Evolutionary conservation across 2,888 invertebrate species (phyloP), one percentile per base, ranked within the genome.

Genomic region (Phymatocera aterrima): DNA sequence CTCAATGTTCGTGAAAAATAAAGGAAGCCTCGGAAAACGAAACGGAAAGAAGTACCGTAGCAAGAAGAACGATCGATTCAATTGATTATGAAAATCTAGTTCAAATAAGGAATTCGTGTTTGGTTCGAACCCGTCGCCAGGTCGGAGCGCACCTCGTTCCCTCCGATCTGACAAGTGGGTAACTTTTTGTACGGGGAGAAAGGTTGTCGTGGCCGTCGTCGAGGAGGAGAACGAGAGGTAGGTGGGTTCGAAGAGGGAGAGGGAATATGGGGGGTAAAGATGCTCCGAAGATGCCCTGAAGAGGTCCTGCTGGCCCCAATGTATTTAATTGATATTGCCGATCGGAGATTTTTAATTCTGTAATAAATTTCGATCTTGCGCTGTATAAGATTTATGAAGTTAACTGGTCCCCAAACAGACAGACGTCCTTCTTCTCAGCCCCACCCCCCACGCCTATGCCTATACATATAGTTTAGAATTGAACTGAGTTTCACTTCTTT

Each of bases 251-350:
- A 40, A 24, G 65, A 21, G 43, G 15, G 43, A 28, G 46, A 46
- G 68, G 68, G 24, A 46, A 2, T 54, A 37, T 31, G 74, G 31
- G 70, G 31, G 72, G 51, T 31, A 54, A 54, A 72, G 51, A 72
- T 40, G 46, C 24, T 28, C 43, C 24, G 46, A 68, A 72, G 72
- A 48, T 37, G 75, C 60, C 75, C 57, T 40, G 60, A 75, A 75
- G 75, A 75, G 75, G 60, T 75, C 54, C 37, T 60, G 54, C 75
- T 75, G 54, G 68, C 68, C 77, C 70, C 51, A 80, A 74, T 80
- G 82, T 82, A 86, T 87, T 88, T 88, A 88, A 88, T 88, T 88
- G 87, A 88, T 88, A 88, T 88, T 85, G 82, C 82, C 83, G 81
- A 74, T 77, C 81, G 81, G 81, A 81, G 84, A 84, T 83, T 85